phyloP scores from a whole-genome alignment of 2,797 vertebrate genomes.

The Danio choprae region DNA sequence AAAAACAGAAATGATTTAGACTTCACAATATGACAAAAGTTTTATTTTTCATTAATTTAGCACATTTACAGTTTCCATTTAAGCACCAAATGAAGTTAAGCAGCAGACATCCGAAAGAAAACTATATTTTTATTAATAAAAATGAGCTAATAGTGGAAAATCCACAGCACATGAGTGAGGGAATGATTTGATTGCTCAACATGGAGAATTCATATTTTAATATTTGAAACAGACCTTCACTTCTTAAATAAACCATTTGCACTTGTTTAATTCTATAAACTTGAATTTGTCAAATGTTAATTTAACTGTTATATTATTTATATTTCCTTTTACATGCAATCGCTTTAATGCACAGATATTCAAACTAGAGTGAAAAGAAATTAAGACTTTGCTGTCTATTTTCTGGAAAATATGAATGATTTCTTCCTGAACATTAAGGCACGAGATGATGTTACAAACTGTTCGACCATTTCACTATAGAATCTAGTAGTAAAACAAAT shows the following conservation, averaged over 20 bases:
- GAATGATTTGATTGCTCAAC: neutral
- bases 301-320: neutral
- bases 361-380: neutral
- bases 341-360: neutral
- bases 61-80: neutral
- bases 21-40: neutral
- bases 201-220: slow-evolving; percentile 9
- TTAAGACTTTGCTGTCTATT: neutral
- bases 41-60: slow-evolving; percentile 18
- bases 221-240: neutral
- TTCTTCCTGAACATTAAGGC: slow-evolving; percentile 1
- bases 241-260: neutral
- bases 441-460: neutral
- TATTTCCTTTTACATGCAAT: neutral
- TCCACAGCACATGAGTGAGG: neutral
- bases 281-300: neutral
- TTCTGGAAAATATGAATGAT: neutral
- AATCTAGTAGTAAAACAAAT: neutral
- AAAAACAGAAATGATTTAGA: neutral
- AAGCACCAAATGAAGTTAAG: neutral
- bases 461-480: neutral
- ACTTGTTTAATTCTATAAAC: neutral
- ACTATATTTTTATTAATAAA: neutral
- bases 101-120: neutral
- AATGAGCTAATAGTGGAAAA: neutral